A percentile compares a stretch with the other conserved stretches of the same genome.
phyloP scores from a whole-genome alignment of 2,888 invertebrate genomes.

The Oligia fasciuncula region DNA sequence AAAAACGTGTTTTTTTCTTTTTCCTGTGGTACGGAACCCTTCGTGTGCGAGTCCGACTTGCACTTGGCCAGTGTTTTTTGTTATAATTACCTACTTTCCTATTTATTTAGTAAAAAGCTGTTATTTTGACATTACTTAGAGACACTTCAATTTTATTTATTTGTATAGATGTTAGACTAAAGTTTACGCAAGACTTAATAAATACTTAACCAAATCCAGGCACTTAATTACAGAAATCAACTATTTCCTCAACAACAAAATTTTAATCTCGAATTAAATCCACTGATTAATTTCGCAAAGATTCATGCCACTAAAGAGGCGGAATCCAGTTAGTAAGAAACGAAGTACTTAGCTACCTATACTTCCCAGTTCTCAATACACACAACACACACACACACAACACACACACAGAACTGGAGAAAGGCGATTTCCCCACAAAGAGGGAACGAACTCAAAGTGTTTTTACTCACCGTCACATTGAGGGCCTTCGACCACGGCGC shows the following conservation, averaged over 20 bases:
- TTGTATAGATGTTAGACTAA: neutral
- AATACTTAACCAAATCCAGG: neutral
- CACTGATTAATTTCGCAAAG: slow-evolving; percentile 11
- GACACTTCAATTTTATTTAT: neutral
- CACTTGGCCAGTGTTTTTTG: too few relatives aligned
- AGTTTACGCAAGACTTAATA: neutral
- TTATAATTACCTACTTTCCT: too few relatives aligned
- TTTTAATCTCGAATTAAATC: slow-evolving; percentile 8
- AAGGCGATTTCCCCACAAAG: slow-evolving; percentile 48
- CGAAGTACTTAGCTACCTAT: too few relatives aligned
- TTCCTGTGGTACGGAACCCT: too few relatives aligned
- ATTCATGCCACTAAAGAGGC: slow-evolving; percentile 28
- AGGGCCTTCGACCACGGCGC: slow-evolving; percentile 23
- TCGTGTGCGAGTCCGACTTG: too few relatives aligned
- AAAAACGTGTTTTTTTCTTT: too few relatives aligned
- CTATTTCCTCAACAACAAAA: neutral
- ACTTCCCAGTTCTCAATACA: too few relatives aligned
- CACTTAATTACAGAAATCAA: neutral
- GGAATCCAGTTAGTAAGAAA: slow-evolving; percentile 18
- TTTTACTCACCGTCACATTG: slow-evolving; percentile 53
- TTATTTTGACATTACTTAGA: neutral
- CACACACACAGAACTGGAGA: slow-evolving; percentile 36
- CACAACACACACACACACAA: too few relatives aligned
- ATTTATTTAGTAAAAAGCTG: neutral
- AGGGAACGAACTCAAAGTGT: slow-evolving; percentile 50